These are phyloP conservation scores for Trachelus troglodyta DNA, from an alignment of 2,888 invertebrate species.

Conservation along the genomic window DNA sequence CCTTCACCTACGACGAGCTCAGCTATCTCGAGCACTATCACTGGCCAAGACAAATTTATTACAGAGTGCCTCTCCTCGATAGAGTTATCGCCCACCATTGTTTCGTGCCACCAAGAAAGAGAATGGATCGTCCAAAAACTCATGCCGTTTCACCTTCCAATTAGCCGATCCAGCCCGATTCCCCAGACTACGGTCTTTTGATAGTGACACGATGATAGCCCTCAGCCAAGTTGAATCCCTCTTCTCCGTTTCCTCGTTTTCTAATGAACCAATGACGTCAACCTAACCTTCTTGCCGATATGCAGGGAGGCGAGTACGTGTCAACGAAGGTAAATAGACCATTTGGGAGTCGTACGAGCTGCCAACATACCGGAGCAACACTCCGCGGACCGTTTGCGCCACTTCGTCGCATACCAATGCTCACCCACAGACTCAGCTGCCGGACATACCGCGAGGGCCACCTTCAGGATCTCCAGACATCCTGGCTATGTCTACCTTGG, in stretches of 20 bases:
- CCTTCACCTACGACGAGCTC: conserved; percentile 33
- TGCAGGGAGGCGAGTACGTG: neutral
- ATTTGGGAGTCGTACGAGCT: conserved; percentile 28
- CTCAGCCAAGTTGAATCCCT: neutral
- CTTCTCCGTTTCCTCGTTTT: neutral
- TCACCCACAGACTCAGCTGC: conserved; percentile 40
- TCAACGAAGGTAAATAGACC: conserved; percentile 33
- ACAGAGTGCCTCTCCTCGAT: conserved; percentile 32
- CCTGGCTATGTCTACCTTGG: conserved; percentile 49
- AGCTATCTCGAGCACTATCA: conserved; percentile 42
- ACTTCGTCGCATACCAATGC: conserved; percentile 54
- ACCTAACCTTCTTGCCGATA: neutral
- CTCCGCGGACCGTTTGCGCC: conserved; percentile 44
- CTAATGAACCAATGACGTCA: neutral
- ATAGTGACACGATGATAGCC: neutral
- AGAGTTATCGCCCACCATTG: conserved; percentile 28
- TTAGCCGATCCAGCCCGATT: neutral
- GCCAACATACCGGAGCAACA: conserved; percentile 47
- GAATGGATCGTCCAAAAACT: neutral
- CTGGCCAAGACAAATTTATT: conserved; percentile 52
- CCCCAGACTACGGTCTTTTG: neutral
- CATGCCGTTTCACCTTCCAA: neutral
- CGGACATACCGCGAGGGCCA: conserved; percentile 52
- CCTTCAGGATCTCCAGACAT: conserved; percentile 53
- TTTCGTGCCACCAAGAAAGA: neutral